Evolutionary conservation across 2,888 invertebrate species (phyloP).

Genomic region (Tetropium fuscum): DNA sequence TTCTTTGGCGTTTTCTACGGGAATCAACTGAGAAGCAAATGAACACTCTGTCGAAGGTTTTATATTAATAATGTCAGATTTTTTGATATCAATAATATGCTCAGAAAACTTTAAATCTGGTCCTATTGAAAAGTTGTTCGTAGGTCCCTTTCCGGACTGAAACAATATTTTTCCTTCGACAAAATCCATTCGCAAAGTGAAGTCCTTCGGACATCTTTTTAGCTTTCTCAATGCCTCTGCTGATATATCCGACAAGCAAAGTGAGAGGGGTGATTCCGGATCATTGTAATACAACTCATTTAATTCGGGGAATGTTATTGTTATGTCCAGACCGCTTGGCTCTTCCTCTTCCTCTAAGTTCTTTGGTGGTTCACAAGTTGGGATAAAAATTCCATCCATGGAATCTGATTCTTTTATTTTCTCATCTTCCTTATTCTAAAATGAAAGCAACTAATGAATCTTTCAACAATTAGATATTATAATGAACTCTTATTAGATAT

Average conservation of each 20-base stretch:
- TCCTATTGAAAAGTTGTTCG: constrained; percentile 42
- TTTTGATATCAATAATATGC: constrained; percentile 36
- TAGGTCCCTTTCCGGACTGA: constrained; percentile 39
- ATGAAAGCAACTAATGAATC: constrained; percentile 1
- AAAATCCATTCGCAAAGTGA: constrained; percentile 47
- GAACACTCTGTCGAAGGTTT: constrained; percentile 47
- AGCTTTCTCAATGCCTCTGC: constrained; percentile 42
- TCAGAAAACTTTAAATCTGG: constrained; percentile 42
- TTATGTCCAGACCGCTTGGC: constrained; percentile 43
- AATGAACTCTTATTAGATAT: too few species aligned
- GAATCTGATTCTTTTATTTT: constrained; percentile 40
- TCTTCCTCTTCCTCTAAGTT: constrained; percentile 44
- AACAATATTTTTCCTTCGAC: constrained; percentile 44
- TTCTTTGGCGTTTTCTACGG: constrained; percentile 39
- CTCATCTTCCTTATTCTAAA: constrained; percentile 26
- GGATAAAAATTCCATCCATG: constrained; percentile 48
- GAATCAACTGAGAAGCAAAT: constrained; percentile 44
- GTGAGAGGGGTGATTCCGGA: constrained; percentile 37
- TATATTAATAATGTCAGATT: constrained; percentile 46
- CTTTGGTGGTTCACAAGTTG: constrained; percentile 40
- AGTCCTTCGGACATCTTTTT: constrained; percentile 48
- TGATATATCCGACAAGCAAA: constrained; percentile 45
- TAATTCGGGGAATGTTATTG: constrained; percentile 43
- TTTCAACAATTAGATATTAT: too few species aligned
- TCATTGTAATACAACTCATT: constrained; percentile 25